Evolutionary conservation across 2,888 invertebrate genomes (phyloP).

Genomic region (Ormyrus pomaceus): DNA sequence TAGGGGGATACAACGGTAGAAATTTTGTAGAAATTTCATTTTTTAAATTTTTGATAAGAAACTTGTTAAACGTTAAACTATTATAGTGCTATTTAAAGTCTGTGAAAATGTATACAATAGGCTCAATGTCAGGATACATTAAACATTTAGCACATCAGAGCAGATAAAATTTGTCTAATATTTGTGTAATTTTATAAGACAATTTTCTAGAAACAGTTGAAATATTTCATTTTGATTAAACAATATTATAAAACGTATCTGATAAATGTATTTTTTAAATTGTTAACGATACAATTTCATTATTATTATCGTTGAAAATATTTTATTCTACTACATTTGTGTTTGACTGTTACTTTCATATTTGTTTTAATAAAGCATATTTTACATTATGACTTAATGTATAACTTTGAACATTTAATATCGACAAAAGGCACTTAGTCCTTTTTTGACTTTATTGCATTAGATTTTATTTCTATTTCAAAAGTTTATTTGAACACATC

Average conservation of each 20-base stretch:
- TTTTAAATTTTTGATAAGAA: too few relatives aligned
- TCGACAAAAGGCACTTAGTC: slow-evolving; percentile 37
- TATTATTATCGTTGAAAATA: slow-evolving; percentile 1
- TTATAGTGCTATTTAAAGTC: too few relatives aligned
- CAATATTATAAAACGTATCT: neutral
- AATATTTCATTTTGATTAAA: slow-evolving; percentile 1
- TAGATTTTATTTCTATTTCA: neutral
- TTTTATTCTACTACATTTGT: neutral
- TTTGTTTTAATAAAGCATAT: neutral
- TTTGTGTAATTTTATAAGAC: too few relatives aligned
- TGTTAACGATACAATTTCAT: neutral
- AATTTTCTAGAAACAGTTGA: neutral
- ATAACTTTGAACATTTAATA: neutral
- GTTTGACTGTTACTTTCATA: neutral
- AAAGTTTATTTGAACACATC: too few relatives aligned
- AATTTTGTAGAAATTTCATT: too few relatives aligned
- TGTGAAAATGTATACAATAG: too few relatives aligned
- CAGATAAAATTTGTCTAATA: too few relatives aligned
- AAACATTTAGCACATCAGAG: too few relatives aligned
- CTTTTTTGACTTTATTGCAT: neutral
- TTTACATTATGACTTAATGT: neutral
- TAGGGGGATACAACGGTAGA: too few relatives aligned
- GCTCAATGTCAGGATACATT: too few relatives aligned
- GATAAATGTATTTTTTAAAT: neutral
- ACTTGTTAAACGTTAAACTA: too few relatives aligned